Conservation (phyloP, 2,888 invertebrate species). For the Nomada ferruginata region DNA sequence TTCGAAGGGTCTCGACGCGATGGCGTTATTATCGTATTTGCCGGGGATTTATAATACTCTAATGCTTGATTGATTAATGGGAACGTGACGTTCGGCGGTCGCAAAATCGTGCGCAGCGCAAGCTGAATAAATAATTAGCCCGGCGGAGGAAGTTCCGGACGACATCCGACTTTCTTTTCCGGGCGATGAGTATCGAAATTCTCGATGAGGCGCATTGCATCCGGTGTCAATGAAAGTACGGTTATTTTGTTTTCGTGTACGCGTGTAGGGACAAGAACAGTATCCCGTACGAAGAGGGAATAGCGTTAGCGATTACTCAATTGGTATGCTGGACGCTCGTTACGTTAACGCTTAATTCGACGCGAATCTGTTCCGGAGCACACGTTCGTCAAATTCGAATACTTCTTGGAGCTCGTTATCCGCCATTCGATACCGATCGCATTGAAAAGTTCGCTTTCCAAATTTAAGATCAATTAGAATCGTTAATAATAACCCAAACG, state of each 20-base stretch:
- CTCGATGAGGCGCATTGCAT: constrained; percentile 48
- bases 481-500: background rate
- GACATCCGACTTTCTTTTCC: constrained; percentile 64
- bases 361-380: background rate
- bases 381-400: background rate
- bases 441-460: background rate
- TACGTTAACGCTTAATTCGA: constrained; percentile 31
- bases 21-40: background rate
- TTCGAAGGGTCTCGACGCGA: background rate
- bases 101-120: constrained; percentile 42
- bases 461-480: background rate
- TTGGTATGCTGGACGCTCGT: constrained; percentile 22
- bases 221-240: constrained; percentile 59
- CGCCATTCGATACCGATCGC: background rate
- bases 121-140: constrained; percentile 44
- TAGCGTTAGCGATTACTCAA: constrained; percentile 9
- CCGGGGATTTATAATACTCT: constrained; percentile 2
- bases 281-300: constrained; percentile 29
- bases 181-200: constrained; percentile 60
- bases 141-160: constrained; percentile 50
- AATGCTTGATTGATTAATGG: constrained; percentile 20
- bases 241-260: constrained; percentile 41
- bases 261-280: constrained; percentile 1
- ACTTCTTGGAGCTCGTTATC: background rate
- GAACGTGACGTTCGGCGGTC: constrained; percentile 28